These are phyloP conservation scores for Pangasius macronema DNA, from an alignment of 2,797 vertebrate genomes.

Conservation along the genomic window DNA sequence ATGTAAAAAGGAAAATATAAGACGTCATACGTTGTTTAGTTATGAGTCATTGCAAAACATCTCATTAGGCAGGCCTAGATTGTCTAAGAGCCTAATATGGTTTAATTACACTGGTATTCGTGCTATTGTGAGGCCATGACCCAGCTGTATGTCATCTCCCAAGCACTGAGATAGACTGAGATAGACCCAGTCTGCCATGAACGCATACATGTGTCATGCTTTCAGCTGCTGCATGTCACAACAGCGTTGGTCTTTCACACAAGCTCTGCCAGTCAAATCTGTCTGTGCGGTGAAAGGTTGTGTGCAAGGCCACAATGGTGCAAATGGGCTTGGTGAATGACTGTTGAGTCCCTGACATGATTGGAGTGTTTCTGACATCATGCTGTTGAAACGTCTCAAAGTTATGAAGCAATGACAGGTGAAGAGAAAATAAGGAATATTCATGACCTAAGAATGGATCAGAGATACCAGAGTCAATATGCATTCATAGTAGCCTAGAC, in stretches of 20 bases:
- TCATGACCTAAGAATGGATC: neutral
- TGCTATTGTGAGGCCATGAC: slow-evolving; percentile 15
- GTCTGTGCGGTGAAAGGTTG: neutral
- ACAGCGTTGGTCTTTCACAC: slow-evolving; percentile 5
- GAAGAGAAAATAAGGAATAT: slow-evolving; percentile 17
- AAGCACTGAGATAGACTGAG: neutral
- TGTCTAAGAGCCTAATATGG: slow-evolving; percentile 21
- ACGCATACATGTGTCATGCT: slow-evolving; percentile 6
- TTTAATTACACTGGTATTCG: slow-evolving; percentile 14
- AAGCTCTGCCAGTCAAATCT: slow-evolving; percentile 7
- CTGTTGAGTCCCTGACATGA: neutral
- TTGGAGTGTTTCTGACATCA: neutral
- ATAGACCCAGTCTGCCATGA: neutral
- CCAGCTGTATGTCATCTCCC: slow-evolving; percentile 5
- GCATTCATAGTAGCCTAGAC: neutral
- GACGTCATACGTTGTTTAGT: no score
- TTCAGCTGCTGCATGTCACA: slow-evolving; percentile 27
- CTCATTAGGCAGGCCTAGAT: slow-evolving; percentile 5
- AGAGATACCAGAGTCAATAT: neutral
- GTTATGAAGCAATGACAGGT: neutral
- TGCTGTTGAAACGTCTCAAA: neutral
- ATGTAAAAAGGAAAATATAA: no score
- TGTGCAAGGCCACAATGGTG: neutral
- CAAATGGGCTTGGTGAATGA: neutral
- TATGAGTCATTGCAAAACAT: slow-evolving; percentile 17